These are phyloP conservation scores for Sciaenops ocellatus DNA, from an alignment of 2,797 vertebrate species.

Conservation along the genomic window DNA sequence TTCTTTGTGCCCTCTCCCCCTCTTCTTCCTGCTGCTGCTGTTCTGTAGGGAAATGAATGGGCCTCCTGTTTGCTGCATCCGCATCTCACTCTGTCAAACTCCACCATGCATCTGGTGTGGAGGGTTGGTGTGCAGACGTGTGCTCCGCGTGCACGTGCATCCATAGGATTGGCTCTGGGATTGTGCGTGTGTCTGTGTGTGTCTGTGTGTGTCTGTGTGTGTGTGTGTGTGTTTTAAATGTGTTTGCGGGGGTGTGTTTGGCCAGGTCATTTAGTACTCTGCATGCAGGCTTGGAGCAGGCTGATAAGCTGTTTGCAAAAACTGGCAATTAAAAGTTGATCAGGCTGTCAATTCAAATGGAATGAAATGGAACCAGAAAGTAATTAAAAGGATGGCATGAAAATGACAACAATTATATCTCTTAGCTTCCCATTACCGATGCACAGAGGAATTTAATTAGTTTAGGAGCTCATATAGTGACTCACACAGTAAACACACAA, in stretches of 20 bases:
- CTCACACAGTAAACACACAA: constrained; percentile 69
- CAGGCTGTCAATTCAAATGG: constrained; percentile 86
- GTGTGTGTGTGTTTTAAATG: constrained; percentile 23
- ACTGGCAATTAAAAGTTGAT: constrained; percentile 88
- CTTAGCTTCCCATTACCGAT: constrained; percentile 84
- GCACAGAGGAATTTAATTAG: constrained; percentile 86
- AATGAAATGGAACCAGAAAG: constrained; percentile 90
- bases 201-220: constrained; percentile 29
- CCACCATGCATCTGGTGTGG: constrained; percentile 56
- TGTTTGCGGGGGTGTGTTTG: constrained; percentile 63
- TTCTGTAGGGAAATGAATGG: constrained; percentile 78
- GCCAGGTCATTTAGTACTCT: constrained; percentile 81
- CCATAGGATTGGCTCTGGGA: constrained; percentile 50
- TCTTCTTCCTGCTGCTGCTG: constrained; percentile 52
- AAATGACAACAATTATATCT: constrained; percentile 87
- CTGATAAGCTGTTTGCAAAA: constrained; percentile 87
- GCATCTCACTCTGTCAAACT: constrained; percentile 76
- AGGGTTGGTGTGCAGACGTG: constrained; percentile 36
- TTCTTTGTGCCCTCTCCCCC: constrained; percentile 33
- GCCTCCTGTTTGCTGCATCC: constrained; percentile 78
- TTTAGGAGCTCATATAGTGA: constrained; percentile 70
- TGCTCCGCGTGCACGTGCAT: constrained; percentile 35
- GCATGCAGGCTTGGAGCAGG: constrained; percentile 80
- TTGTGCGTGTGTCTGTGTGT: constrained; percentile 17
- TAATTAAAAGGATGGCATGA: constrained; percentile 87